Conservation (phyloP, 2,113 vertebrate genomes). For the Dipodomys merriami region DNA sequence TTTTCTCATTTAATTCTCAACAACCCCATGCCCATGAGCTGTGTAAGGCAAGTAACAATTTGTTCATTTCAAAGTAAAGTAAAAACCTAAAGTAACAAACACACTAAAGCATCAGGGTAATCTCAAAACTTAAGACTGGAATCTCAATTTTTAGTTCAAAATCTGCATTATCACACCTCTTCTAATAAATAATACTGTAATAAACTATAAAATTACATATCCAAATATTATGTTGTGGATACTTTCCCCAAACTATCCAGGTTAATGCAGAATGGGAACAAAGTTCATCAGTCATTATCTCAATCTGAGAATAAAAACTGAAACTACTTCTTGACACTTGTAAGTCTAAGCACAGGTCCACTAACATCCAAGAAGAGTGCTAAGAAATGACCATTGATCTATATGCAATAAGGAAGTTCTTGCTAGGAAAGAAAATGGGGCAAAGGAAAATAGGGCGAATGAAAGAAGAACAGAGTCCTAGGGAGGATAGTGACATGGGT, state of each 20-base stretch:
- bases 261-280: constrained; percentile 33
- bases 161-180: neutral
- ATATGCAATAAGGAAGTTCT: neutral
- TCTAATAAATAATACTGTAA: constrained; percentile 37
- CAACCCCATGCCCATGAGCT: neutral
- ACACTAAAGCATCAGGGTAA: neutral
- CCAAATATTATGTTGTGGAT: neutral
- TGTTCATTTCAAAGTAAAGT: neutral
- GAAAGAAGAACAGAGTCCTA: constrained; percentile 22
- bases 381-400: neutral
- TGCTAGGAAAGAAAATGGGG: neutral
- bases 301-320: constrained; percentile 1
- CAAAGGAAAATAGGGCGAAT: neutral
- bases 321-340: neutral
- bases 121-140: constrained; percentile 28
- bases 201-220: constrained; percentile 29
- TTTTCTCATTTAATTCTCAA: constrained; percentile 51
- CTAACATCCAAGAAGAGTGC: neutral
- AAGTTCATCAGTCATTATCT: constrained; percentile 21
- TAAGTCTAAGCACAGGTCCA: neutral
- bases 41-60: neutral
- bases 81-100: neutral
- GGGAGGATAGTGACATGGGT: neutral
- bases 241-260: neutral
- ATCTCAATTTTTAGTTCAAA: constrained; percentile 37